Conservation (phyloP, 2,888 invertebrate species). For the Netelia virgata region DNA sequence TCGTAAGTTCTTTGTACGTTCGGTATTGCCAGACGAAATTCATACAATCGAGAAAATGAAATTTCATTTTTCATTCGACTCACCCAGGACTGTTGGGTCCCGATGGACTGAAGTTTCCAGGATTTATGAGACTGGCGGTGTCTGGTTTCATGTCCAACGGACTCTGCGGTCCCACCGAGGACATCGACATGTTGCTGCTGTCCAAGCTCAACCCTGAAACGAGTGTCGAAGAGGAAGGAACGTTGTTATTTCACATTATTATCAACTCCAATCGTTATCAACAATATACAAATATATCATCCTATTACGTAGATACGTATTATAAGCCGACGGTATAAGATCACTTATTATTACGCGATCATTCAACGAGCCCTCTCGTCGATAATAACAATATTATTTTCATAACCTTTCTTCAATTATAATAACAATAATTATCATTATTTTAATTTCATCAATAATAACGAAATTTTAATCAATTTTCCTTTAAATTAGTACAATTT, state of each 20-base stretch:
- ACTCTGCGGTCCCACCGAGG: slow-evolving; percentile 92
- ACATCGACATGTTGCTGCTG: slow-evolving; percentile 89
- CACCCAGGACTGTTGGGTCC: slow-evolving; percentile 88
- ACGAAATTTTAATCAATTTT: too few relatives aligned
- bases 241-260: neutral
- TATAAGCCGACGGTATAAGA: slow-evolving; percentile 23
- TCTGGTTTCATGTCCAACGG: slow-evolving; percentile 96
- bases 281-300: too few relatives aligned
- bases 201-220: slow-evolving; percentile 91
- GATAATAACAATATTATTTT: too few relatives aligned
- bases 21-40: slow-evolving; percentile 59
- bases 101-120: slow-evolving; percentile 88
- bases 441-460: too few relatives aligned
- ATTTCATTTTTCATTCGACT: slow-evolving; percentile 67
- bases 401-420: too few relatives aligned
- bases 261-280: too few relatives aligned
- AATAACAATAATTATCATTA: too few relatives aligned
- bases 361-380: too few relatives aligned
- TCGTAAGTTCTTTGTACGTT: neutral
- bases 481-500: too few relatives aligned
- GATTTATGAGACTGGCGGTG: slow-evolving; percentile 89
- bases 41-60: neutral
- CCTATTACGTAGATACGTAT: too few relatives aligned
- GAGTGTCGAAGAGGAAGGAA: neutral
- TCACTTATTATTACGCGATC: slow-evolving; percentile 5